Base-by-base conservation (phyloP, 2,888 invertebrate genomes). In the Branchipolynoe longqiensis region DNA sequence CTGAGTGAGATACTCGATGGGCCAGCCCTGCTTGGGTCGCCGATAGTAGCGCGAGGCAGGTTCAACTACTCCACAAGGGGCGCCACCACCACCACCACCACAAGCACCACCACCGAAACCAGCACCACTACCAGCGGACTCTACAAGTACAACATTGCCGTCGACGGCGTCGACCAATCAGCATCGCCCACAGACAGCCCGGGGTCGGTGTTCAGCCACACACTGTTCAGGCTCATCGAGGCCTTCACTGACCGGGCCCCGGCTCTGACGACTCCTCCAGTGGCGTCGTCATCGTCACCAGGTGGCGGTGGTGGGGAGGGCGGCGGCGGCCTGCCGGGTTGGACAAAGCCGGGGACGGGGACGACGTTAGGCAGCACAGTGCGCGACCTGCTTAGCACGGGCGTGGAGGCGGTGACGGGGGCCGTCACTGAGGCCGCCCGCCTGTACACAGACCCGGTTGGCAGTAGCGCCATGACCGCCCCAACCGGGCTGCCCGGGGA, bases 1-100 rank as follows among this genome's bases (percentile, higher is more conserved):
- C 38, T 69, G 3, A 69, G 69, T 69, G 69, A 69, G 69, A 69
- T 69, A 14, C n/a, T 69, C 4, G 69, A 69, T 38, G 38, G 33
- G 18, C 36, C 18, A 0, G 69, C 33, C 1, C 14, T 33, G 38
- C 69, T 38, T 25, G 18, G n/a, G 4, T 18, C 18, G 38, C 36
- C 22, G 58, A n/a, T 33, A 38, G 69, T 69, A 38, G 33, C 14
- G 18, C 14, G 69, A 38, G 33, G 69, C 6, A 1, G 36, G 69
- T 25, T 62, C 22, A 12, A 25, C 22, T 25, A 14, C 62, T 31
- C 38, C 36, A 18, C 12, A 38, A 69, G n/a, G n/a, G n/a, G n/a
- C n/a, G n/a, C n/a, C n/a, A n/a, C n/a, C 12, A 1, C 36, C n/a
- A 38, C 12, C 38, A 14, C 1, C 38, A 36, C 36, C 69, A 69